Evolutionary conservation across 1,140 invertebrate genomes (phyloP), one percentile per base, ranked within the genome.

Genomic region (Microvelia longipes): DNA sequence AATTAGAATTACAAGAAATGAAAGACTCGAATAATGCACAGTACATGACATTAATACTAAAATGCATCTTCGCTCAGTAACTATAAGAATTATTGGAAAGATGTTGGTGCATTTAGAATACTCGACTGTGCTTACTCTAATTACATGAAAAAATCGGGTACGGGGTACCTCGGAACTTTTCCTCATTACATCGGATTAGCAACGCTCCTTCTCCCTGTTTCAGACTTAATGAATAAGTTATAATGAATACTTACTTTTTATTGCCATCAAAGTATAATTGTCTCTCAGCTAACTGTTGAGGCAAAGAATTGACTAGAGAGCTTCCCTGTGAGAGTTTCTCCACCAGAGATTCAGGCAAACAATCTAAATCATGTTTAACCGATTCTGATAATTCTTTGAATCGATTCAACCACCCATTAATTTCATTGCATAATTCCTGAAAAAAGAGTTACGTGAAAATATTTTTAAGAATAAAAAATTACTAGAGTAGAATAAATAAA

Each of bases 281-380:
- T 69, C 90, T 82, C 67, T 93, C 91, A 66, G 88, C 84, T 71
- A 95, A 80, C 77, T 93, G 91, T 28, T 85, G 82, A 0, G 91
- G 92, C 64, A 94, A 73, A 0, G 89, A 91, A 13, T 86, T 84
- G 27, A 92, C 79, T 2, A 94, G 79, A 1, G 90, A 88, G 71
- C 86, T 85, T 0, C 88, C 89, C 78, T 93, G 91, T 69, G 90
- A 92, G 0, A 94, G 77, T 84, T 91, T 88, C 79, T 94, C 92
- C 66, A 88, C 80, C 26, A 95, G 75, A 0, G 88, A 87, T 27
- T 89, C 85, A 0, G 91, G 91, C 77, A 93, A 84, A 1, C 86
- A 86, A 30, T 91, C 85, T 11, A 11, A 19, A 70, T 92, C 89
- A 30, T 87, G 83, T 63, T 86, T 86, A 1, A 88, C 83, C 1